phyloP scores from a whole-genome alignment of 2,888 invertebrate genomes.

The Drosophila incognita region DNA sequence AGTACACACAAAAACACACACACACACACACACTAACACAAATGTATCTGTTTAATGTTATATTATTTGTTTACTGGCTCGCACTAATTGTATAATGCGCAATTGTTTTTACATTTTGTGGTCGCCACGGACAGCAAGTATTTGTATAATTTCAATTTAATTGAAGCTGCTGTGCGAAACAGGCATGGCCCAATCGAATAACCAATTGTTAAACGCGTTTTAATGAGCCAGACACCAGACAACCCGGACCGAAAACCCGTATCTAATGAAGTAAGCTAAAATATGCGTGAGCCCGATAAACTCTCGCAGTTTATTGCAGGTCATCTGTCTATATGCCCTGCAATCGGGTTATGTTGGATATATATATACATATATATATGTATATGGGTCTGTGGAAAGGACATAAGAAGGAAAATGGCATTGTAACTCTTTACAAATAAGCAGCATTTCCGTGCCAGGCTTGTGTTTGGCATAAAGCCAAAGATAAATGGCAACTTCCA shows the following conservation, averaged over 20 bases:
- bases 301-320: slow-evolving; percentile 70
- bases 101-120: slow-evolving; percentile 72
- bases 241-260: not conserved
- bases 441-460: slow-evolving; percentile 73
- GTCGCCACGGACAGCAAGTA: slow-evolving; percentile 37
- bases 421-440: slow-evolving; percentile 74
- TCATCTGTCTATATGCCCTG: slow-evolving; percentile 39
- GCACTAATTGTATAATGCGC: slow-evolving; percentile 66
- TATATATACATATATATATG: not conserved
- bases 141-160: slow-evolving; percentile 50
- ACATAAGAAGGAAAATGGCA: slow-evolving; percentile 35
- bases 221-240: slow-evolving; percentile 47
- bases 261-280: slow-evolving; percentile 66
- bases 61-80: slow-evolving; percentile 46
- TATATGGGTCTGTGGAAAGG: not conserved
- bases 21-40: not conserved
- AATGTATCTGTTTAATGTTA: slow-evolving; percentile 8
- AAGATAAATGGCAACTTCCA: slow-evolving; percentile 76
- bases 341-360: slow-evolving; percentile 26
- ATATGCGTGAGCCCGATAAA: slow-evolving; percentile 60
- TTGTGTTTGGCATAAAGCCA: slow-evolving; percentile 77
- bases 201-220: slow-evolving; percentile 39
- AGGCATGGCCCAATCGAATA: slow-evolving; percentile 18
- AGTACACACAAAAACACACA: not conserved
- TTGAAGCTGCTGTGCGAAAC: slow-evolving; percentile 13